Base-by-base conservation (phyloP, 2,113 vertebrate genomes). In the Sarotherodon lohbergeri region DNA sequence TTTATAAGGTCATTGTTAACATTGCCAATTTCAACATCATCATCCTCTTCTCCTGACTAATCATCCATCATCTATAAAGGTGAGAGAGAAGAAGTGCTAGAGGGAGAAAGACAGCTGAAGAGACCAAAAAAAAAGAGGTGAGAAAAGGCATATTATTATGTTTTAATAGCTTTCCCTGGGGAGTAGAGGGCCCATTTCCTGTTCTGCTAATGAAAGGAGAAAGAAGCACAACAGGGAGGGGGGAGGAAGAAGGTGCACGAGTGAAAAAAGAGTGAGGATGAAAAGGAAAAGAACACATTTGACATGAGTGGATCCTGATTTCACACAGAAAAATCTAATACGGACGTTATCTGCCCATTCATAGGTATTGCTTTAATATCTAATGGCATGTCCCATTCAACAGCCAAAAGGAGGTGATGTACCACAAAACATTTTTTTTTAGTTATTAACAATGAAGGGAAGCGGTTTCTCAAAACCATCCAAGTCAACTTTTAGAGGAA, bases 141-240 rank as follows among this genome's bases (percentile, higher is more conserved):
- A 56, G 85, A 76, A 39, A 85, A 92, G 83, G 66, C 81, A 55
- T 66, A 80, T 91, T 84, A 88, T 89, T 88, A 81, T 86, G 52
- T 88, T 93, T 93, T 84, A 88, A 93, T 90, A 78, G 86, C 82
- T 86, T 86, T 89, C 86, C 88, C 84, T 2, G 50, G 32, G 80
- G 88, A 92, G 57, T 0, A 6, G n/a, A 88, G 27, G 54, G 27
- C 36, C 90, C 41, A 61, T 90, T 88, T 91, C 66, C 85, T 91
- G 61, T 29, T 83, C 78, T 5, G 50, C 82, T 91, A 88, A 92
- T 89, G 89, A 85, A 88, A 81, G 22, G 50, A 84, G 50, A 6
- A 52, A 55, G 10, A n/a, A 81, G 14, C 10, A 81, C 36, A 48
- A 29, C 39, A 48, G 27, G 54, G 41, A 50, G 27, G 6, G 52